Conservation (phyloP, 1,140 invertebrate genomes). For the Thaumetopoea pityocampa region DNA sequence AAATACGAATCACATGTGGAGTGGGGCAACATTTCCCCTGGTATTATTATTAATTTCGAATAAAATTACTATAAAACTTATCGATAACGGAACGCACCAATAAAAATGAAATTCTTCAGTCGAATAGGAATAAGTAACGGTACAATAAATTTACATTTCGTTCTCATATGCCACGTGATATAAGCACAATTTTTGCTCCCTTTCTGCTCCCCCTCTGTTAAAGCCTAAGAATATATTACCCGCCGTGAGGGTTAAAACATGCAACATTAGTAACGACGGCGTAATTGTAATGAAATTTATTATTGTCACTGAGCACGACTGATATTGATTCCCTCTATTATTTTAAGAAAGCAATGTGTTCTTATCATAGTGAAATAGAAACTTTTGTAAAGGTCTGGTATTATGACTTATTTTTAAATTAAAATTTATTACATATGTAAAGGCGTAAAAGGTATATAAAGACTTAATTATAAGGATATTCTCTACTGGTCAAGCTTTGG, state of each 20-base stretch:
- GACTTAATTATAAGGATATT: too few species aligned
- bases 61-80: too few species aligned
- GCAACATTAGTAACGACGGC: conserved; percentile 43
- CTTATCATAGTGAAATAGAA: conserved; percentile 2
- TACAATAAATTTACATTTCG: conserved; percentile 13
- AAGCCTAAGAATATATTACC: conserved; percentile 38
- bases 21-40: too few species aligned
- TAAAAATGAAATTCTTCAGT: conserved; percentile 4
- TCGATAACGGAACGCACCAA: neutral
- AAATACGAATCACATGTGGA: too few species aligned
- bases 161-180: conserved; percentile 28
- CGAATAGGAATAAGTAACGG: conserved; percentile 8
- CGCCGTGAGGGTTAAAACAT: conserved; percentile 43
- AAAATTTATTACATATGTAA: too few species aligned
- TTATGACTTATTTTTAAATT: neutral
- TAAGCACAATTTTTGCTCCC: conserved; percentile 49
- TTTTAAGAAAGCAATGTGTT: conserved; percentile 13
- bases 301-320: conserved; percentile 9
- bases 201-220: conserved; percentile 26
- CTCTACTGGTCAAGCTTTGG: too few species aligned
- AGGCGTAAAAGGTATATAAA: too few species aligned
- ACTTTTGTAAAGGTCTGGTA: neutral
- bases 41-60: too few species aligned
- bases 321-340: conserved; percentile 15
- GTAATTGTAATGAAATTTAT: conserved; percentile 45